Evolutionary conservation across 2,113 vertebrate genomes (phyloP).

Genomic region (Vimba vimba): DNA sequence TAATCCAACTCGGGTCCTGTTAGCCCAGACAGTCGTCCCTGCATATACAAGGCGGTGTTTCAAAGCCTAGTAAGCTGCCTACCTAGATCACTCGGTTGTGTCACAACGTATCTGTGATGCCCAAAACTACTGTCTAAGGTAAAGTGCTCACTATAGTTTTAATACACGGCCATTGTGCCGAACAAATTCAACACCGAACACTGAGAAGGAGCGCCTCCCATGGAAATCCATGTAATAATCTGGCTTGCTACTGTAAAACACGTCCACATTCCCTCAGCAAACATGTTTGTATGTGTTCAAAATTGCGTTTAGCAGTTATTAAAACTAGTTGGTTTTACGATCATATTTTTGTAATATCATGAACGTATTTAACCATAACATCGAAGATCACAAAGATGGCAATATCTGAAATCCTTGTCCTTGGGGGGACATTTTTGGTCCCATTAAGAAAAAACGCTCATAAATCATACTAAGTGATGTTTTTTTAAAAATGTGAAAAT

Average conservation of each 20-base stretch:
- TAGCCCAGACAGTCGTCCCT: conserved; percentile 16
- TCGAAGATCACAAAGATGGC: too few relatives aligned
- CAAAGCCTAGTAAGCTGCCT: not conserved
- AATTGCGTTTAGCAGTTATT: not conserved
- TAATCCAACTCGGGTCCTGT: not conserved
- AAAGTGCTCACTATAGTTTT: not conserved
- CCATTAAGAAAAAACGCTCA: too few relatives aligned
- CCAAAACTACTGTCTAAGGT: not conserved
- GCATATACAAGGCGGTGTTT: not conserved
- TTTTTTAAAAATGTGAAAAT: too few relatives aligned
- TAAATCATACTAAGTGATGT: too few relatives aligned
- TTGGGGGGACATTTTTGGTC: too few relatives aligned
- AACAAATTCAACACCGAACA: not conserved
- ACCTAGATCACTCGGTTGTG: not conserved
- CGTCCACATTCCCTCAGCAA: not conserved
- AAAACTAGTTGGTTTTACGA: not conserved
- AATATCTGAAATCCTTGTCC: too few relatives aligned
- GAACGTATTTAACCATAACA: not conserved
- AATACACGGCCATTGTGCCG: not conserved
- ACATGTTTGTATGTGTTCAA: not conserved
- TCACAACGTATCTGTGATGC: not conserved
- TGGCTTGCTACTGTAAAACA: not conserved
- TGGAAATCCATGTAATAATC: not conserved
- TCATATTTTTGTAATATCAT: not conserved
- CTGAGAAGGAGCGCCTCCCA: conserved; percentile 1